Conservation (phyloP, 2,888 invertebrate genomes). For the Lutraria lutraria region DNA sequence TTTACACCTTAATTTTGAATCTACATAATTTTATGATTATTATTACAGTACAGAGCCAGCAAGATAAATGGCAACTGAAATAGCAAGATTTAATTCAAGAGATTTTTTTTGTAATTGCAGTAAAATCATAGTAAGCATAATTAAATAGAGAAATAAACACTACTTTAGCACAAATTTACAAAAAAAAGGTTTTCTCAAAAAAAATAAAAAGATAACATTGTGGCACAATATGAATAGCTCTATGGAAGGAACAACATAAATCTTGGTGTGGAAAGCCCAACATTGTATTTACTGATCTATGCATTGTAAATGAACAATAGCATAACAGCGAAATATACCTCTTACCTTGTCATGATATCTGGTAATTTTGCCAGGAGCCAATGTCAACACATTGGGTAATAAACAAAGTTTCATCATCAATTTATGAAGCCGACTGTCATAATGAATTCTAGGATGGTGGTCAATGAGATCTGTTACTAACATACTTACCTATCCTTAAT, state of each 20-base stretch:
- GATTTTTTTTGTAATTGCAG: conserved; percentile 3
- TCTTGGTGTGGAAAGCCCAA: conserved; percentile 13
- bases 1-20: background rate
- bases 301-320: background rate
- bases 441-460: background rate
- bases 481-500: background rate
- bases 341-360: background rate
- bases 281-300: background rate
- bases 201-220: conserved; percentile 22
- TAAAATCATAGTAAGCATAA: conserved; percentile 23
- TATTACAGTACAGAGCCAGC: background rate
- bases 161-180: conserved; percentile 22
- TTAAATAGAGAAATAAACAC: conserved; percentile 18
- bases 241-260: conserved; percentile 35
- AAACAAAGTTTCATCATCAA: conserved; percentile 9
- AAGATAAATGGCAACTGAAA: background rate
- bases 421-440: background rate
- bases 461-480: background rate
- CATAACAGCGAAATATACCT: background rate
- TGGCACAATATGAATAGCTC: conserved; percentile 37
- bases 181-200: background rate
- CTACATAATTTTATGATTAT: background rate
- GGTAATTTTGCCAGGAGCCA: background rate
- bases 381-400: conserved; percentile 5
- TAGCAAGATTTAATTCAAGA: background rate